These are phyloP conservation scores for Epistrophe grossulariae DNA, from an alignment of 2,888 invertebrate species.

Conservation along the genomic window DNA sequence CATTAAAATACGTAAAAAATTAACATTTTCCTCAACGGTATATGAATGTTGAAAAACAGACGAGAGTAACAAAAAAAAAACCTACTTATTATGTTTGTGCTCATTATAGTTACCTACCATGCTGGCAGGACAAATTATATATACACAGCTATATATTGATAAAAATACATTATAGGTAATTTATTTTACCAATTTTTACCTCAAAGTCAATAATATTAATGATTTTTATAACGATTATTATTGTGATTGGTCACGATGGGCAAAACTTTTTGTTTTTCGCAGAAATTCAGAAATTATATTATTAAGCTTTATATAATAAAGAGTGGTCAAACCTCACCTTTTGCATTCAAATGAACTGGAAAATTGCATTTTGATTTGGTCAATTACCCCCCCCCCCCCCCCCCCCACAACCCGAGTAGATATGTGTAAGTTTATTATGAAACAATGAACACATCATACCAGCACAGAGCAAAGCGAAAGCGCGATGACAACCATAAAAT, in stretches of 20 bases:
- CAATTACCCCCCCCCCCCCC: too few relatives aligned
- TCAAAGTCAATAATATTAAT: slow-evolving; percentile 58
- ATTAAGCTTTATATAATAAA: slow-evolving; percentile 11
- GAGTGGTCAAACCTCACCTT: slow-evolving; percentile 34
- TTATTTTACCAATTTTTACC: slow-evolving; percentile 14
- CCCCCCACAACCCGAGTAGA: too few relatives aligned
- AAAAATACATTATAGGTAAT: slow-evolving; percentile 2
- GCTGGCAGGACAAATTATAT: too few relatives aligned
- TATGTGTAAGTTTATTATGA: slow-evolving; percentile 34
- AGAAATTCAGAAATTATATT: slow-evolving; percentile 4
- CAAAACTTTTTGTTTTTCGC: background rate
- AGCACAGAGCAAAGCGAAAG: background rate
- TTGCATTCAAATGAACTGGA: slow-evolving; percentile 60
- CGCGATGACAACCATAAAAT: slow-evolving; percentile 20
- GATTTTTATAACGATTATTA: slow-evolving; percentile 35
- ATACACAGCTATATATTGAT: background rate
- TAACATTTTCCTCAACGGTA: background rate
- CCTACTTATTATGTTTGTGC: background rate
- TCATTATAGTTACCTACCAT: background rate
- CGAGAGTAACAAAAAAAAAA: background rate
- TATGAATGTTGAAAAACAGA: background rate
- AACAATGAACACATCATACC: slow-evolving; percentile 58
- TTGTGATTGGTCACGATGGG: slow-evolving; percentile 41
- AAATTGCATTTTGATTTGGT: slow-evolving; percentile 59
- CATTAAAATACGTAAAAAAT: background rate